These are phyloP conservation scores for Mesocricetus auratus DNA, from an alignment of 2,113 vertebrate species.

Conservation along the genomic window DNA sequence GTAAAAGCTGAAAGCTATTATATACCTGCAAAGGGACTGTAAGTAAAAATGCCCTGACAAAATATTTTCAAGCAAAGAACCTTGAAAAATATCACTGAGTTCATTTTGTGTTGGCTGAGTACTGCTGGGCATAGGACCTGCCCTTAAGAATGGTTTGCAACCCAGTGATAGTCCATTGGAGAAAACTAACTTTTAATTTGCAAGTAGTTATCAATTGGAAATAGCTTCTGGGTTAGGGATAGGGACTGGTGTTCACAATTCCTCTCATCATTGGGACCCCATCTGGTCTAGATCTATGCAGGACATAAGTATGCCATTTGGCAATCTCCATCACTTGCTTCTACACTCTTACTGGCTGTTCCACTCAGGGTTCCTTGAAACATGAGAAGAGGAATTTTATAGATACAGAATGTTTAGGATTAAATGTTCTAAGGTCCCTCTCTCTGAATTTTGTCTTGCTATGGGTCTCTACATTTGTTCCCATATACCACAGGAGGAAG, in stretches of 20 bases:
- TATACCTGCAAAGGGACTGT: background rate
- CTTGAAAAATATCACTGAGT: background rate
- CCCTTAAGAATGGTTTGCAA: background rate
- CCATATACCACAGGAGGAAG: background rate
- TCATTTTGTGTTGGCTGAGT: background rate
- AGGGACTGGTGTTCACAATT: background rate
- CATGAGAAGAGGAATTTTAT: background rate
- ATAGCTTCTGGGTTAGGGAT: background rate
- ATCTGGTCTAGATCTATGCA: background rate
- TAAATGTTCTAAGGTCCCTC: background rate
- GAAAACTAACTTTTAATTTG: background rate
- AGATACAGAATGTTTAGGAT: background rate
- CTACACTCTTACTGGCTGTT: background rate
- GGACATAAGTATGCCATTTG: no score
- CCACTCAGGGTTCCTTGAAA: background rate
- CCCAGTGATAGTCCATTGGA: background rate
- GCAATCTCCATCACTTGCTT: no score
- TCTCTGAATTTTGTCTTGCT: background rate
- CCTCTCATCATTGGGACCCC: background rate
- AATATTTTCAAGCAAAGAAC: background rate
- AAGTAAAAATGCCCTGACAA: background rate
- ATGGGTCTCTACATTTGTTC: background rate
- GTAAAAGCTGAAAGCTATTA: background rate
- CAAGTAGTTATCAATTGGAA: background rate
- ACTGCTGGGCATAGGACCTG: no score